Base-by-base conservation (phyloP, 2,888 invertebrate species). In the Phasia obesa region DNA sequence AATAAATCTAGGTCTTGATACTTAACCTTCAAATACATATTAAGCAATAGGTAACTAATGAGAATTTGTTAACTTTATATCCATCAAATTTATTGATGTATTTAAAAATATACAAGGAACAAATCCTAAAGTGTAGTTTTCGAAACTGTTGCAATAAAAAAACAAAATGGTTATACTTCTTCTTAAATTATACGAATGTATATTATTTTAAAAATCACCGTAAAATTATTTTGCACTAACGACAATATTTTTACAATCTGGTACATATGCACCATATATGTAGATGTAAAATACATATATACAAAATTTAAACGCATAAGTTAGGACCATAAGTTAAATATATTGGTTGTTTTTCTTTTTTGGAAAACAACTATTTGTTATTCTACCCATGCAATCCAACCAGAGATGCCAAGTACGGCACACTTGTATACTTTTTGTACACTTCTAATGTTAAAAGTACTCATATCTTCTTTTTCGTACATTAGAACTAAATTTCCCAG, bases 311-410 rank as follows among this genome's bases (percentile, higher is more conserved):
- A 38, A 38, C 38, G 38, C 38, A 44, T 44, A 62, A 62, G 69
- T 62, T 47, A 35, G 55, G 69, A 55, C 62, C 62, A 69, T 77
- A 70, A 70, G 70, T 70, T 70, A 77, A 77, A 70, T 70, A 69
- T 19, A 55, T 13, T 55, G 5, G 57, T 49, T 55, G 15, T 4
- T 55, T 59, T 42, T n/a, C 17, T 19, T 27, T 17, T 13, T 0
- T 62, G 15, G 15, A n/a, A 57, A 27, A 51, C 19, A 55, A 55
- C 25, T 62, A 70, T 64, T 62, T 70, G 62, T 62, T 77, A 70
- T 77, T 69, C 44, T 70, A 55, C 38, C 6, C 60, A 53, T 60
- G 23, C 42, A 69, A 17, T 25, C 65, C 38, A 59, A 11, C 53
- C 31, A 60, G 25, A 27, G 1, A 6, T 38, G 51, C 1, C 3